These are phyloP conservation scores for Ceratina calcarata DNA, from an alignment of 1,140 invertebrate species.

Conservation along the genomic window DNA sequence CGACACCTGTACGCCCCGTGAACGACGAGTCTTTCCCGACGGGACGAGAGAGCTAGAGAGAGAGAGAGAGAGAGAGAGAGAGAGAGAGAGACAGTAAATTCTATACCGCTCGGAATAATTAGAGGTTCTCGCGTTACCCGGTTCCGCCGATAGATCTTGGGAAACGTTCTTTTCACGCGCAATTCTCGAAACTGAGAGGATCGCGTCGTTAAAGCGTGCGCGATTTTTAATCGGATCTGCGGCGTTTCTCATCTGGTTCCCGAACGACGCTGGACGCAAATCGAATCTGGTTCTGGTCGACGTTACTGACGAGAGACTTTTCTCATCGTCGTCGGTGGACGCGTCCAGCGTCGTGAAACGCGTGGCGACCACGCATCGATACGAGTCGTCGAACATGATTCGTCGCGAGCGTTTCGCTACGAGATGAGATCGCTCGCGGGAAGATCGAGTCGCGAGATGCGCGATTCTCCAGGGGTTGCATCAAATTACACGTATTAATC, in stretches of 20 bases:
- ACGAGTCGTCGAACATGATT: too few relatives aligned
- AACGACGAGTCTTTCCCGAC: background rate
- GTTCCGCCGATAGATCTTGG: background rate
- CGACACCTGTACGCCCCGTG: conserved; percentile 4
- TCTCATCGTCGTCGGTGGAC: too few relatives aligned
- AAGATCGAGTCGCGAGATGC: conserved; percentile 53
- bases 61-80: too few relatives aligned
- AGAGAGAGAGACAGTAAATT: background rate
- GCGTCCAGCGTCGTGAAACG: too few relatives aligned
- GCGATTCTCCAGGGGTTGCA: conserved; percentile 56
- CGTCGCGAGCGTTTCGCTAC: background rate
- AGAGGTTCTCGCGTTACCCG: conserved; percentile 23
- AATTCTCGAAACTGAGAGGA: background rate
- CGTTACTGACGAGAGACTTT: too few relatives aligned
- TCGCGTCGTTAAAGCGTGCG: too few relatives aligned
- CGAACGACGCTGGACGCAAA: too few relatives aligned
- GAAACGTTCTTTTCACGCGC: background rate
- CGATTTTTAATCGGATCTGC: too few relatives aligned
- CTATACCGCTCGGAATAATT: conserved; percentile 16
- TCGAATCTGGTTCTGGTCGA: too few relatives aligned
- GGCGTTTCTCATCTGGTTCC: too few relatives aligned
- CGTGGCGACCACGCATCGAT: too few relatives aligned
- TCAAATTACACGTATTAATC: conserved; percentile 63
- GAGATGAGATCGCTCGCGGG: conserved; percentile 5
- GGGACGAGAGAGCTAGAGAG: too few relatives aligned